These are phyloP conservation scores for Gari tellinella DNA, from an alignment of 2,888 invertebrate species.

Conservation along the genomic window DNA sequence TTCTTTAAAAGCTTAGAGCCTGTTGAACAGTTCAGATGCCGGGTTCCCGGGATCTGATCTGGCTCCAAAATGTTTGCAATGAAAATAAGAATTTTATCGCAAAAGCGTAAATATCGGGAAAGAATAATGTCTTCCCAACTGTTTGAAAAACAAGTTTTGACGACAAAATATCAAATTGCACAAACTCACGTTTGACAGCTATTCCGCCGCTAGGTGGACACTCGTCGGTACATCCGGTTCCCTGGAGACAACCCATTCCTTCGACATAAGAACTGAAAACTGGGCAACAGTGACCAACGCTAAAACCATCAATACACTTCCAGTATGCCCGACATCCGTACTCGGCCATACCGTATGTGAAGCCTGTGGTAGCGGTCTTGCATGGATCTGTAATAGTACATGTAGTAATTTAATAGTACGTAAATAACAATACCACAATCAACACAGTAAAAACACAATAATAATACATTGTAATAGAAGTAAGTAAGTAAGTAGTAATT, in stretches of 20 bases:
- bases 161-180: neutral
- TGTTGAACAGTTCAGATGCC: too few species aligned
- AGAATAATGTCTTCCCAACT: too few species aligned
- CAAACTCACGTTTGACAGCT: conserved; percentile 59
- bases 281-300: conserved; percentile 73
- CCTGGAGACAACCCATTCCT: conserved; percentile 69
- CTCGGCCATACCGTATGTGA: conserved; percentile 61
- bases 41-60: too few species aligned
- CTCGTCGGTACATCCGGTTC: conserved; percentile 60
- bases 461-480: too few species aligned
- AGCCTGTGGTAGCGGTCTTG: conserved; percentile 47
- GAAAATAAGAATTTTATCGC: too few species aligned
- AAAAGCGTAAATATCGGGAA: too few species aligned
- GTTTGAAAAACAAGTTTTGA: too few species aligned
- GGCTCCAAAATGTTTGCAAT: neutral
- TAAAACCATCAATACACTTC: conserved; percentile 69
- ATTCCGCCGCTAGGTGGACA: conserved; percentile 73
- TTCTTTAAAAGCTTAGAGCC: too few species aligned
- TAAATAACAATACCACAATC: too few species aligned
- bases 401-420: neutral
- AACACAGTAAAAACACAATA: too few species aligned
- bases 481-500: too few species aligned
- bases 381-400: conserved; percentile 67
- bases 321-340: conserved; percentile 71
- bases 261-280: conserved; percentile 66